Conservation (phyloP, 1,140 invertebrate species). For the Cepaea nemoralis region DNA sequence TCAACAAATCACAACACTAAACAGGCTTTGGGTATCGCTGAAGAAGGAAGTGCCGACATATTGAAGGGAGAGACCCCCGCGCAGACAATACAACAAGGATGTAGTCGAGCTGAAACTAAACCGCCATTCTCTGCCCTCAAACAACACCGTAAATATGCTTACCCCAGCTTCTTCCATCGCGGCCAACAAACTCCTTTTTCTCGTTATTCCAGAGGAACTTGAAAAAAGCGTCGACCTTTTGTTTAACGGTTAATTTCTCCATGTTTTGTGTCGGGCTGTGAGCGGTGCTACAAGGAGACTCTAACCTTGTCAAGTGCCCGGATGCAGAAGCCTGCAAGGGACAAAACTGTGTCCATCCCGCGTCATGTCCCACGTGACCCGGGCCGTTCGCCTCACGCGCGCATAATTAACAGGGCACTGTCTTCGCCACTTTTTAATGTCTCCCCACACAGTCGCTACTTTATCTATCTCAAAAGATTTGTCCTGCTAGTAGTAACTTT, state of each 20-base stretch:
- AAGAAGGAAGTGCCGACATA: too few relatives aligned
- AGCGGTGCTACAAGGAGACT: slow-evolving; percentile 42
- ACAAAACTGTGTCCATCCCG: background rate
- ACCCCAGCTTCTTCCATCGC: slow-evolving; percentile 57
- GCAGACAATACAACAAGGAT: too few relatives aligned
- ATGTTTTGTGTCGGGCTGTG: slow-evolving; percentile 22
- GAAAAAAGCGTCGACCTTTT: slow-evolving; percentile 43
- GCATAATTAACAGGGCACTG: too few relatives aligned
- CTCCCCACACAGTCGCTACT: too few relatives aligned
- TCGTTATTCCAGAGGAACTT: slow-evolving; percentile 55
- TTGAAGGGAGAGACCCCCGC: too few relatives aligned
- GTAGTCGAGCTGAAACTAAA: too few relatives aligned
- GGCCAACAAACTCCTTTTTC: slow-evolving; percentile 51
- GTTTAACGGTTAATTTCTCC: slow-evolving; percentile 41
- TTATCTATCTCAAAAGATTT: too few relatives aligned
- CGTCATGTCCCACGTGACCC: background rate
- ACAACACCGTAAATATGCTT: slow-evolving; percentile 42
- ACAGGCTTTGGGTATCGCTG: too few relatives aligned
- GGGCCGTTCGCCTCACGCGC: background rate
- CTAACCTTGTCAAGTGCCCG: slow-evolving; percentile 48
- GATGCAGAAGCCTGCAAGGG: slow-evolving; percentile 14
- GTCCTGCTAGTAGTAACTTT: too few relatives aligned
- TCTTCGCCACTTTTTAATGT: too few relatives aligned
- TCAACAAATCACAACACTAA: too few relatives aligned
- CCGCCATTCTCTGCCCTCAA: too few relatives aligned